Evolutionary conservation across 1,140 invertebrate genomes (phyloP).

Genomic region (Ceratitis capitata): DNA sequence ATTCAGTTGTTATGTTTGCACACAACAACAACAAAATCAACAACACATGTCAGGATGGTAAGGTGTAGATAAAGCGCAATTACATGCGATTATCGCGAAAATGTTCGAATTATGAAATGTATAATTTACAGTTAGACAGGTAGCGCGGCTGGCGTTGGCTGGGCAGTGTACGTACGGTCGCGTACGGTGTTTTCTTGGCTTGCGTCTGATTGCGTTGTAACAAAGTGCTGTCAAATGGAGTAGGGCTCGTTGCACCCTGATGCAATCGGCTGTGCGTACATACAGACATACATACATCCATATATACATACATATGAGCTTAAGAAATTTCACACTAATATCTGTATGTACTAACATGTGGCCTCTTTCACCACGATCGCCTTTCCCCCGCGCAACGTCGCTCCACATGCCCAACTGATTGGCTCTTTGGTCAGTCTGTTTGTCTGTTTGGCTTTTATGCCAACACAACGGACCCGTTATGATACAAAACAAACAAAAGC

Average conservation of each 20-base stretch:
- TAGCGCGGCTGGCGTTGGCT: neutral
- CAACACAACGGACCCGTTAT: neutral
- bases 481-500: conserved; percentile 2
- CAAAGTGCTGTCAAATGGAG: neutral
- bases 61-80: conserved; percentile 65
- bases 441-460: neutral
- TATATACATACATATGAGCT: no score
- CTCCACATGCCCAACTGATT: neutral
- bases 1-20: conserved; percentile 12
- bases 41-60: conserved; percentile 63
- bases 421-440: neutral
- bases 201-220: neutral
- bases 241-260: conserved; percentile 20
- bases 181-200: neutral
- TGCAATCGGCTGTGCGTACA: neutral
- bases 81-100: conserved; percentile 64
- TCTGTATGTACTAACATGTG: no score
- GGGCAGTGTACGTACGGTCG: no score
- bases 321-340: no score
- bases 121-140: conserved; percentile 63
- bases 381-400: neutral
- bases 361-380: neutral
- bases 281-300: no score
- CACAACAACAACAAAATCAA: no score
- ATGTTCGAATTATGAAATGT: conserved; percentile 64